Evolutionary conservation across 2,888 invertebrate genomes (phyloP).

Genomic region (Ethmia dodecea): DNA sequence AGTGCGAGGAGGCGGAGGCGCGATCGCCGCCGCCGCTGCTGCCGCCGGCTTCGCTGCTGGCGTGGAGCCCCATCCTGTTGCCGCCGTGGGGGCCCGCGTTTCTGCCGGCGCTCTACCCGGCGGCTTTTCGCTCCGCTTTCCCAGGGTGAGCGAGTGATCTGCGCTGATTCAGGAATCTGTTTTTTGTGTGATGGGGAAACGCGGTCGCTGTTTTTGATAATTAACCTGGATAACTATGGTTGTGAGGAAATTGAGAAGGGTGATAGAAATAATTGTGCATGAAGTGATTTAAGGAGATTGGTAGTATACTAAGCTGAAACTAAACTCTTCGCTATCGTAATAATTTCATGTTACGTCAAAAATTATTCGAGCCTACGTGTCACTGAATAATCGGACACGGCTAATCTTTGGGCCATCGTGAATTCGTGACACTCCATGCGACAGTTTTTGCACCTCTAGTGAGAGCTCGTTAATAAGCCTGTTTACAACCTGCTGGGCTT

Average conservation of each 20-base stretch:
- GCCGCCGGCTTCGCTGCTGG: conserved; percentile 81
- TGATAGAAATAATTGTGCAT: too few species aligned
- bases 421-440: conserved; percentile 36
- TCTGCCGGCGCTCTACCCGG: conserved; percentile 84
- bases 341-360: too few species aligned
- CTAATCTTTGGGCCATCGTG: conserved; percentile 15
- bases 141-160: conserved; percentile 89
- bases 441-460: conserved; percentile 54
- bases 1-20: conserved; percentile 67
- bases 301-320: too few species aligned
- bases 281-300: too few species aligned
- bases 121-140: conserved; percentile 83
- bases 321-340: too few species aligned
- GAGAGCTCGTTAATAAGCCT: conserved; percentile 56
- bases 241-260: too few species aligned
- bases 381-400: too few species aligned
- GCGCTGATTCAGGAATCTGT: too few species aligned
- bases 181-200: too few species aligned
- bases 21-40: conserved; percentile 63
- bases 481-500: conserved; percentile 71
- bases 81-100: conserved; percentile 87
- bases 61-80: conserved; percentile 86
- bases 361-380: too few species aligned
- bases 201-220: too few species aligned
- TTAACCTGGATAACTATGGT: too few species aligned